Conservation (phyloP, 2,888 invertebrate genomes). For the Sceliomorpha sp. region DNA sequence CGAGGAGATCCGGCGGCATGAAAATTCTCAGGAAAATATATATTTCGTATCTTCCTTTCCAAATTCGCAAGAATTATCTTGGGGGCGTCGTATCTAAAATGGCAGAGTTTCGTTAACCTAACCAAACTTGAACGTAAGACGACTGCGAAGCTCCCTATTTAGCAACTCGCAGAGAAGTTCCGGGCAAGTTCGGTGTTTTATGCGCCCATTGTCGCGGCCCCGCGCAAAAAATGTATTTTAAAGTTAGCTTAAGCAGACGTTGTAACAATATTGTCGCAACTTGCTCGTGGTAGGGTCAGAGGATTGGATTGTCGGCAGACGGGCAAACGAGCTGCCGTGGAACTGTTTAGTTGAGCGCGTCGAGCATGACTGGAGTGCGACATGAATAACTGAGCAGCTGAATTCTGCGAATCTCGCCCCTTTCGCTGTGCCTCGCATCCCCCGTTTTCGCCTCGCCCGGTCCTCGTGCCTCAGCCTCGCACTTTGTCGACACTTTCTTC, state of each 20-base stretch:
- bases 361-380: slow-evolving; percentile 75
- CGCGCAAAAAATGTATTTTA: slow-evolving; percentile 30
- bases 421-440: slow-evolving; percentile 39
- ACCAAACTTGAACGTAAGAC: too few species aligned
- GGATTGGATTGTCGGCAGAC: slow-evolving; percentile 56
- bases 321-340: slow-evolving; percentile 65
- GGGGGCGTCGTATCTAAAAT: too few species aligned
- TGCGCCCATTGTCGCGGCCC: background rate
- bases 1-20: too few species aligned
- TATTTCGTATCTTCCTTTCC: too few species aligned
- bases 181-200: slow-evolving; percentile 1
- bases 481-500: slow-evolving; percentile 57
- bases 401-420: slow-evolving; percentile 62
- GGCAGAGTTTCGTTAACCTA: too few species aligned
- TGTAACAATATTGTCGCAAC: slow-evolving; percentile 36
- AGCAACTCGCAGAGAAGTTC: too few species aligned
- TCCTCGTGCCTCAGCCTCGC: slow-evolving; percentile 51
- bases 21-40: too few species aligned
- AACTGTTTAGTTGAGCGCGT: slow-evolving; percentile 73
- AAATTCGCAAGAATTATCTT: too few species aligned
- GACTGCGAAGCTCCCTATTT: too few species aligned
- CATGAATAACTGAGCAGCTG: slow-evolving; percentile 78
- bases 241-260: slow-evolving; percentile 32
- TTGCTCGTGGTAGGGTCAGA: slow-evolving; percentile 25
- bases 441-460: slow-evolving; percentile 34